phyloP scores from a whole-genome alignment of 2,888 invertebrate species.

The Ramazzottius varieornatus region DNA sequence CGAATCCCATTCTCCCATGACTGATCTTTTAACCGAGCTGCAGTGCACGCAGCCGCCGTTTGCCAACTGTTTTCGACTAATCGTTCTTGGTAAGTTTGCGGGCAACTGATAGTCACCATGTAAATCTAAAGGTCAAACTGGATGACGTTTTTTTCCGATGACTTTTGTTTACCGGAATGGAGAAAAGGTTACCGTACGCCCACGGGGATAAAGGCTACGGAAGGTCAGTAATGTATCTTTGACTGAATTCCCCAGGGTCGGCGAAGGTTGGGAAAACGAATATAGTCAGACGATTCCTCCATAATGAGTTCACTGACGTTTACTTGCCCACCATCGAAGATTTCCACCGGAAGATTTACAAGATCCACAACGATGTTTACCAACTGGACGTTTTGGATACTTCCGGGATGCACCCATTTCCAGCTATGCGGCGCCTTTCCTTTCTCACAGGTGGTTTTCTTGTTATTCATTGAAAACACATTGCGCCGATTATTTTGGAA shows the following conservation, averaged over 20 bases:
- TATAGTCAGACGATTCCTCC: conserved; percentile 48
- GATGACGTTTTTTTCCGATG: not conserved
- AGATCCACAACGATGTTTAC: conserved; percentile 60
- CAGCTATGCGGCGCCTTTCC: conserved; percentile 59
- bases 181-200: no score
- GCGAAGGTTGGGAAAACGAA: no score
- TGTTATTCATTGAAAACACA: no score
- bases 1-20: not conserved
- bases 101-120: no score
- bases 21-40: conserved; percentile 1
- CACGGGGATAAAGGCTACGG: no score
- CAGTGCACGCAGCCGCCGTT: conserved; percentile 32
- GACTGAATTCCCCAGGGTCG: no score
- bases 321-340: conserved; percentile 80
- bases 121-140: not conserved
- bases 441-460: conserved; percentile 73
- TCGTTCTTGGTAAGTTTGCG: conserved; percentile 31
- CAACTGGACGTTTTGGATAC: conserved; percentile 63
- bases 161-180: not conserved
- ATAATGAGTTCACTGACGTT: conserved; percentile 56
- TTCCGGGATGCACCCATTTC: conserved; percentile 73
- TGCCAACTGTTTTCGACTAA: conserved; percentile 49
- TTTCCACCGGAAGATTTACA: conserved; percentile 62
- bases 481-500: no score
- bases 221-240: no score